Evolutionary conservation across 2,113 vertebrate species (phyloP).

Genomic region (Nerophis lumbriciformis): DNA sequence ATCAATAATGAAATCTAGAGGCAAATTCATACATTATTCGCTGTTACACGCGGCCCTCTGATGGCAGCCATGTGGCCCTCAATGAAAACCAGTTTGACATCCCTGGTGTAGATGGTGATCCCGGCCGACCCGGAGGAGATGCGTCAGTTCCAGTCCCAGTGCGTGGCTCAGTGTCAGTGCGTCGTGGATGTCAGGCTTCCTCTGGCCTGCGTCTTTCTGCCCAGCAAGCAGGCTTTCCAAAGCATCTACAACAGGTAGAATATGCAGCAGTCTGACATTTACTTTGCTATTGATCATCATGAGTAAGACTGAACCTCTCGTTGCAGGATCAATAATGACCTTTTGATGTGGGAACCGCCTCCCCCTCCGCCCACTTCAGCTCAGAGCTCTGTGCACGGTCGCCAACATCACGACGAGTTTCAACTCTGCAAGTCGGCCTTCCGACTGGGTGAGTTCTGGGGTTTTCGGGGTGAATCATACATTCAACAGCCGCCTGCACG

Average conservation of each 20-base stretch:
- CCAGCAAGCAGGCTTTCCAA: conserved; percentile 87
- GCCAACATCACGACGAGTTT: conserved; percentile 67
- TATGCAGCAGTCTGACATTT: no score
- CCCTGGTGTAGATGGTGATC: conserved; percentile 81
- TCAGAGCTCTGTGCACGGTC: conserved; percentile 36
- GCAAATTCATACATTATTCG: no score
- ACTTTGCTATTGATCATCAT: not conserved
- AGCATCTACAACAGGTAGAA: conserved; percentile 86
- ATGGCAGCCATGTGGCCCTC: no score
- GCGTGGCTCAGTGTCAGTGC: conserved; percentile 78
- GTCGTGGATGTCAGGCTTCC: conserved; percentile 81
- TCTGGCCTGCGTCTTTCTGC: conserved; percentile 77
- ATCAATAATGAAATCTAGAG: no score
- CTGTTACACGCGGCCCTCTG: no score
- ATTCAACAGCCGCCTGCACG: not conserved
- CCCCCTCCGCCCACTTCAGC: conserved; percentile 38
- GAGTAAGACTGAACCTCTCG: not conserved
- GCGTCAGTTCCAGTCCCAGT: conserved; percentile 81
- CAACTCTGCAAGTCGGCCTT: conserved; percentile 90
- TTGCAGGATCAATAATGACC: conserved; percentile 85
- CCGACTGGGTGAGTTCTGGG: conserved; percentile 73
- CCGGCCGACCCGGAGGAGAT: conserved; percentile 87
- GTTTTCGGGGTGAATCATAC: not conserved
- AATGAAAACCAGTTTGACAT: no score
- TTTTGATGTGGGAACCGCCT: conserved; percentile 85